phyloP scores from a whole-genome alignment of 2,113 vertebrate genomes.

The Hystrix cristata region DNA sequence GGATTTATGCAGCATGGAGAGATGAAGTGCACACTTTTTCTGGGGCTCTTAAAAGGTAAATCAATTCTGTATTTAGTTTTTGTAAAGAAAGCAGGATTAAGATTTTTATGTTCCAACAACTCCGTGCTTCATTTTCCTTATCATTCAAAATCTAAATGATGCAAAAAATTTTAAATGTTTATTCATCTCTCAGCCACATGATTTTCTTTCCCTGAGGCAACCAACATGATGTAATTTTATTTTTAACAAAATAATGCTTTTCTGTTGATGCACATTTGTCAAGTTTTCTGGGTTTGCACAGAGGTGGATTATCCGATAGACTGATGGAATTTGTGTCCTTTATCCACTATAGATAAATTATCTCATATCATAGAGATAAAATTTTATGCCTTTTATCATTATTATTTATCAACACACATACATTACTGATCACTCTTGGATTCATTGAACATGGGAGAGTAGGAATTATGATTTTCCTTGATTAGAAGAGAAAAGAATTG shows the following conservation, averaged over 20 bases:
- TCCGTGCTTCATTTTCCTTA: not conserved
- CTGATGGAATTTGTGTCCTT: not conserved
- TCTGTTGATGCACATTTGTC: constrained; percentile 1
- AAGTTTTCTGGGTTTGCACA: not conserved
- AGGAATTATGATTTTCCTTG: not conserved
- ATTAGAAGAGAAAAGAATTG: constrained; percentile 2
- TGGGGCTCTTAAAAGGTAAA: not conserved
- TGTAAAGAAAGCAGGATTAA: not conserved
- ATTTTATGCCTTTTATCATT: not conserved
- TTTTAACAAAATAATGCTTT: not conserved
- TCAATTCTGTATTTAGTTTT: not conserved
- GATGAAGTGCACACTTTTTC: not conserved
- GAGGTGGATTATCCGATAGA: not conserved
- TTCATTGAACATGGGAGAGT: not conserved
- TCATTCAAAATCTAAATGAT: not conserved
- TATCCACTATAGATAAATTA: not conserved
- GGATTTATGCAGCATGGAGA: not conserved
- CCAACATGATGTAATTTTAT: not conserved
- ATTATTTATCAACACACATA: not conserved
- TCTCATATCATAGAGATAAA: not conserved
- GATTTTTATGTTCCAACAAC: not conserved
- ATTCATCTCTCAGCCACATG: not conserved
- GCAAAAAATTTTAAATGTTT: not conserved
- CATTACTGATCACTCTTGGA: not conserved
- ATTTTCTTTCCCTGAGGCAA: not conserved